Evolutionary conservation across 1,140 invertebrate genomes (phyloP).

Genomic region (Rhyzopertha dominica): DNA sequence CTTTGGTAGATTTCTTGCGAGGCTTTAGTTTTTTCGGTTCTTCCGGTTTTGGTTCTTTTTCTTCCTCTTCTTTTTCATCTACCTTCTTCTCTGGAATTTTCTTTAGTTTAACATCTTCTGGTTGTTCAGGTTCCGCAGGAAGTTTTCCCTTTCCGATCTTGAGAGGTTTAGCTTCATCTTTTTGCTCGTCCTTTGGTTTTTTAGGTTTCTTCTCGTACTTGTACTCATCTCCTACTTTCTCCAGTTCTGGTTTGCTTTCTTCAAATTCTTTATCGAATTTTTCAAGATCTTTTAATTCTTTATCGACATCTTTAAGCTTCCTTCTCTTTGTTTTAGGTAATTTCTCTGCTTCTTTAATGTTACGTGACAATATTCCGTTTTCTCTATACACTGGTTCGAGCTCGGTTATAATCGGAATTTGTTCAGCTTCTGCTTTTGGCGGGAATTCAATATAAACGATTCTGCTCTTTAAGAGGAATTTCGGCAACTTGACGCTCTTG

Average conservation of each 20-base stretch:
- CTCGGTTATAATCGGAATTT: slow-evolving; percentile 49
- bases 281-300: slow-evolving; percentile 56
- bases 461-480: slow-evolving; percentile 61
- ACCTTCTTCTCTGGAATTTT: slow-evolving; percentile 48
- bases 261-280: slow-evolving; percentile 54
- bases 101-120: slow-evolving; percentile 45
- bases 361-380: slow-evolving; percentile 63
- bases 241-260: slow-evolving; percentile 47
- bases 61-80: slow-evolving; percentile 34
- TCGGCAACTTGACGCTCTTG: slow-evolving; percentile 52
- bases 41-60: slow-evolving; percentile 36
- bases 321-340: slow-evolving; percentile 50
- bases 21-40: slow-evolving; percentile 37
- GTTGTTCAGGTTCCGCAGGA: slow-evolving; percentile 48
- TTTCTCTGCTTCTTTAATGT: slow-evolving; percentile 63
- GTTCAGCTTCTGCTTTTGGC: slow-evolving; percentile 44
- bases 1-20: slow-evolving; percentile 38
- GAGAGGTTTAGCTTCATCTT: slow-evolving; percentile 45
- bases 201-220: slow-evolving; percentile 37
- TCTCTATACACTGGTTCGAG: slow-evolving; percentile 52
- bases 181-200: slow-evolving; percentile 38
- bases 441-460: slow-evolving; percentile 58
- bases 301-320: slow-evolving; percentile 53
- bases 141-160: slow-evolving; percentile 51
- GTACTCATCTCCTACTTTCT: slow-evolving; percentile 41